Base-by-base conservation (phyloP, 37 sponge, comb jelly and placozoan genomes). In the Petrosia ficiformis region DNA sequence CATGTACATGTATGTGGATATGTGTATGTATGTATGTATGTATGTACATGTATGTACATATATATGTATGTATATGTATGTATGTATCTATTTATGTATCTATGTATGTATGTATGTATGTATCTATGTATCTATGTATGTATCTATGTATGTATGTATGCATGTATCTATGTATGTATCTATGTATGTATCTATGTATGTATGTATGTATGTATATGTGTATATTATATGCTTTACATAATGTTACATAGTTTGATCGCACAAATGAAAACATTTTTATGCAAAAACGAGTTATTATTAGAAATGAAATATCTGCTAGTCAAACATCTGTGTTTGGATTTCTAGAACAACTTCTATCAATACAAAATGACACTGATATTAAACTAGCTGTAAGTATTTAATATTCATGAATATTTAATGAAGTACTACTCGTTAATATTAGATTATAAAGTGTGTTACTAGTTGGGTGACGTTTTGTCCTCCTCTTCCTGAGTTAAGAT, bases 401-500 rank as follows among this genome's bases (percentile, higher is more conserved):
- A 48, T 48, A 48, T 48, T 48, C 14, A 14, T 48, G 54, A 48
- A 19, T 48, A 48, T 48, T 48, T 14, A 48, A 19, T 8, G 54
- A 48, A 48, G 14, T 14, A 14, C 54, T 48, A 48, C 8, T 48
- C 54, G 54, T 14, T 14, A 48, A 48, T 48, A 48, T 48, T 61
- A 90, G 90, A 86, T 86, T 5, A 84, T 84, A 6, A 80, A 90
- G 42, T 90, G 90, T 56, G 77, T 81, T 59, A 68, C 35, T 28
- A 81, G 86, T 58, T 90, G 90, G 90, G 57, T 75, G 6, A 73
- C 76, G 57, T 81, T 90, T 71, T 81, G 82, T 0, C 78, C 75
- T 0, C 86, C 86, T 14, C 26, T 90, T 14, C 37, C 78, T 5
- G 82, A 85, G 33, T 42, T 84, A 10, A 3, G 6, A 2, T 54